Evolutionary conservation across 2,113 vertebrate species (phyloP).

Genomic region (Dicaeum eximium): DNA sequence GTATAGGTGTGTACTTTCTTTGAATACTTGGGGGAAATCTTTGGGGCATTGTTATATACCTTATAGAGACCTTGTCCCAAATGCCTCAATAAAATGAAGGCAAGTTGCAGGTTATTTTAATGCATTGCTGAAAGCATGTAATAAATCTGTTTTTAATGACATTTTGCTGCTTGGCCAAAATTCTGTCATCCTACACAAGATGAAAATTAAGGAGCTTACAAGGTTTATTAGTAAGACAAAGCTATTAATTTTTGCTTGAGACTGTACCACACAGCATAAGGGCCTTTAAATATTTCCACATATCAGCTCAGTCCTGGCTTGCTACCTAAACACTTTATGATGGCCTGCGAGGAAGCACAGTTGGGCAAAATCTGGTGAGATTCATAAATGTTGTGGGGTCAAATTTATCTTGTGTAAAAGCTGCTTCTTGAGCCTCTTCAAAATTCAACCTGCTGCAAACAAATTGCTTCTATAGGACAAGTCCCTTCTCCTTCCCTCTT

Average conservation of each 20-base stretch:
- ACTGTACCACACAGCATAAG: not conserved
- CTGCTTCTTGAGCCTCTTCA: not conserved
- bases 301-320: not conserved
- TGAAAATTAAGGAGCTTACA: not conserved
- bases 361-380: not conserved
- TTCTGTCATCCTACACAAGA: not conserved
- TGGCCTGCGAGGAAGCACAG: not conserved
- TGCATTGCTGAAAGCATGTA: not conserved
- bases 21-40: not conserved
- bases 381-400: not conserved
- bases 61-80: not conserved
- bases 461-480: not conserved
- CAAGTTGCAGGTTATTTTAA: not conserved
- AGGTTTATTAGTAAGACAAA: not conserved
- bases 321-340: not conserved
- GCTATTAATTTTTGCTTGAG: not conserved
- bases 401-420: not conserved
- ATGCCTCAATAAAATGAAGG: not conserved
- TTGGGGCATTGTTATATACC: not conserved
- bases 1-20: not conserved
- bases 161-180: not conserved
- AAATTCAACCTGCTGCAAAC: not conserved
- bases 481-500: not conserved
- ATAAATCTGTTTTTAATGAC: not conserved
- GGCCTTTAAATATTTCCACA: not conserved